Percentiles rank a stretch among this genome's conserved stretches.
Evolutionary conservation across 2,113 vertebrate genomes (phyloP).

Genomic region (Vulpes ferrilata): DNA sequence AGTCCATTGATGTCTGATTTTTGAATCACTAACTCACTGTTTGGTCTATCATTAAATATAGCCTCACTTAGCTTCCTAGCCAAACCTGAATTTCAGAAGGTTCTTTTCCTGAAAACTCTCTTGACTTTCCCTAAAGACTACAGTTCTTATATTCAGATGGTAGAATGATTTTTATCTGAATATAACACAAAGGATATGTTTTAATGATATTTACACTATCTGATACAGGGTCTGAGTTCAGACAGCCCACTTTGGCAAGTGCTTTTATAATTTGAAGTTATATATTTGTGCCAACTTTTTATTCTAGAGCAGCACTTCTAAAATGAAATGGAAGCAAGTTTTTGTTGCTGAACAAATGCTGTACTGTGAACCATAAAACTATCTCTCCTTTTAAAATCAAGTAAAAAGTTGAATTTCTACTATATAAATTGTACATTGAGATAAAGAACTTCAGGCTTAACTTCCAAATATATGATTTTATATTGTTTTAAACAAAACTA

Average conservation of each 20-base stretch:
- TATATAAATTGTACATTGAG: constrained; percentile 49
- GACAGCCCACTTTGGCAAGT: constrained; percentile 51
- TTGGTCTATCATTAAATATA: not conserved
- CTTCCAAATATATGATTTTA: not conserved
- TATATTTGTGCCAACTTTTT: constrained; percentile 60
- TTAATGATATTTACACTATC: not conserved
- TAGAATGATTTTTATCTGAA: constrained; percentile 34
- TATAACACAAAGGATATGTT: not conserved
- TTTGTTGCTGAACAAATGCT: constrained; percentile 69
- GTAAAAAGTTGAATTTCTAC: constrained; percentile 68
- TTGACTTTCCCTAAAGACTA: not conserved
- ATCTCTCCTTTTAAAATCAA: constrained; percentile 73
- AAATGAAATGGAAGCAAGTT: constrained; percentile 52
- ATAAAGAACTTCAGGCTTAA: not conserved
- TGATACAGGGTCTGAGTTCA: not conserved
- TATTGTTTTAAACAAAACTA: constrained; percentile 64
- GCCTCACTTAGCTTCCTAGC: not conserved
- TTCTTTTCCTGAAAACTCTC: not conserved
- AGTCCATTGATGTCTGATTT: not conserved
- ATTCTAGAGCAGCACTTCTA: constrained; percentile 50
- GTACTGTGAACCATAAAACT: constrained; percentile 57
- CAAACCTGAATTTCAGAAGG: not conserved
- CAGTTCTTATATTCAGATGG: not conserved
- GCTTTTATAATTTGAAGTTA: constrained; percentile 57
- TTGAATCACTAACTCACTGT: constrained; percentile 30